phyloP scores from a whole-genome alignment of 2,113 vertebrate genomes.

The Elephas maximus region DNA sequence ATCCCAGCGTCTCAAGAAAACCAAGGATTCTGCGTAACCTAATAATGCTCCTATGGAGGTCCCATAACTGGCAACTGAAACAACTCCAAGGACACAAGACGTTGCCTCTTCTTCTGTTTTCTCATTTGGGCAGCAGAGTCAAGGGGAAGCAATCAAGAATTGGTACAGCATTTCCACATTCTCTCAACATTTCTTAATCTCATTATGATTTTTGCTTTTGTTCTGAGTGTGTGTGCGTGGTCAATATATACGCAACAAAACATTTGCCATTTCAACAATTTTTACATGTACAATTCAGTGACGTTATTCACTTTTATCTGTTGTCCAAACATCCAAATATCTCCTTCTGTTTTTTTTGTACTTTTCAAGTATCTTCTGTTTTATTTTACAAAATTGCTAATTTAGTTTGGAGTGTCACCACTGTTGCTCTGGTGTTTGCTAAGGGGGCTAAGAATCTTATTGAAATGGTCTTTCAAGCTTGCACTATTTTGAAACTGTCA shows the following conservation, averaged over 20 bases:
- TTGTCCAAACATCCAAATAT: background rate
- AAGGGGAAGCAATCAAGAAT: background rate
- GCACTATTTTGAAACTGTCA: background rate
- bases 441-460: background rate
- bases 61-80: conserved; percentile 34
- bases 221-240: background rate
- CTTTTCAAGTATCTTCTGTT: background rate
- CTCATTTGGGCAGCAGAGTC: background rate
- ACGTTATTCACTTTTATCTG: background rate
- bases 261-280: background rate
- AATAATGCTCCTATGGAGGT: background rate
- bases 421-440: background rate
- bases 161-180: background rate
- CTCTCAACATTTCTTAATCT: background rate
- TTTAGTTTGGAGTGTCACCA: background rate
- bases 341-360: background rate
- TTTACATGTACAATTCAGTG: background rate
- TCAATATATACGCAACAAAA: background rate
- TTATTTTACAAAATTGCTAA: conserved; percentile 43
- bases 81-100: background rate
- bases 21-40: conserved; percentile 39
- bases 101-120: background rate
- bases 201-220: background rate
- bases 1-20: conserved; percentile 25
- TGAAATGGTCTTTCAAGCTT: conserved; percentile 40